Base-by-base conservation (phyloP, 2,113 vertebrate species). In the Uria aalge region DNA sequence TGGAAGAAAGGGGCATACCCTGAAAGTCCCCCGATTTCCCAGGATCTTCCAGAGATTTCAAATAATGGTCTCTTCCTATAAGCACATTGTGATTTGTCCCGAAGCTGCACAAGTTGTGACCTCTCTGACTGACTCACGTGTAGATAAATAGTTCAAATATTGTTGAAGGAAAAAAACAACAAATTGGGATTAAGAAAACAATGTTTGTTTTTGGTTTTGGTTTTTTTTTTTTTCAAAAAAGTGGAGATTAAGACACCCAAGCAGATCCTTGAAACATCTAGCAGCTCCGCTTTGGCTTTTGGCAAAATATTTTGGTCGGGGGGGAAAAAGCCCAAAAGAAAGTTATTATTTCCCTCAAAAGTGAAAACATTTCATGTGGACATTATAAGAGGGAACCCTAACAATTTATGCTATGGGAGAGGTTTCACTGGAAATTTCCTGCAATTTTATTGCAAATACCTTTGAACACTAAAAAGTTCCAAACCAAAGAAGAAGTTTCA, bases 131-230 rank as follows among this genome's bases (percentile, higher is more conserved):
- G 41, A 15, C 53, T 57, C 48, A 30, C 9, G 1, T 9, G 10
- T 24, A 50, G 36, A 34, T 14, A 63, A 75, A 45, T 64, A 21
- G 43, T 47, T 53, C 40, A 76, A 47, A 41, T 86, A 30, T 6
- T 21, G 17, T 24, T 0, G 0, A 34, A 64, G 32, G 20, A 7
- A 52, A 71, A 55, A 41, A 11, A 0, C 5, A 48, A 12, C 18
- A 15, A 60, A 38, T 27, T 52, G 38, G 14, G 34, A 60, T 9
- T 80, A 47, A 53, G 34, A 59, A 32, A 68, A 32, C 17, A n/a
- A 15, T 40, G 40, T 40, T 40, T 40, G 40, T 8, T 17, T 32
- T 63, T 29, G 38, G 38, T 18, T 45, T 26, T 24, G 10, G 40
- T 62, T 22, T 53, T 18, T 40, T 22, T 36, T 29, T 30, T 13